A percentile compares a stretch with the other conserved stretches of the same genome.
Evolutionary conservation across 2,113 vertebrate species (phyloP).

Genomic region (Pelusios castaneus): DNA sequence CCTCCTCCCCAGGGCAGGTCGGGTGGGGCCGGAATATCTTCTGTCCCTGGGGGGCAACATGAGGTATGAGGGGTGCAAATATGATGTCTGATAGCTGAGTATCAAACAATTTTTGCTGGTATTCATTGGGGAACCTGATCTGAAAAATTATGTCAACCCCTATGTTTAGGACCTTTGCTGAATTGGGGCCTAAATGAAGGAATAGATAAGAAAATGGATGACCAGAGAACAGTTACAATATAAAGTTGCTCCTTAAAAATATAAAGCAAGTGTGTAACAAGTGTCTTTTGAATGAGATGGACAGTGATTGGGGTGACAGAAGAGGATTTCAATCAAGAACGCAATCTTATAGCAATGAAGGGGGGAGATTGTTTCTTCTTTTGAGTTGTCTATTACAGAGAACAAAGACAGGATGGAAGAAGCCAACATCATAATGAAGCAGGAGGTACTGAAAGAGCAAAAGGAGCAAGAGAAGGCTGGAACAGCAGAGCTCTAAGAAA

Average conservation of each 20-base stretch:
- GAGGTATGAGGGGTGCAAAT: too few species aligned
- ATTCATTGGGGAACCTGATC: too few species aligned
- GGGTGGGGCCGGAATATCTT: too few species aligned
- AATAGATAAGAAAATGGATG: background rate
- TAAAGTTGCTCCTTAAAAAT: background rate
- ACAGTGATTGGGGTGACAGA: background rate
- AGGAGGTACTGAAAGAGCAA: background rate
- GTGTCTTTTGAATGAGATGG: background rate
- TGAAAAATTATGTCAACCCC: too few species aligned
- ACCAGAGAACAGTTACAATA: background rate
- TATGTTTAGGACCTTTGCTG: background rate
- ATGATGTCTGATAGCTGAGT: too few species aligned
- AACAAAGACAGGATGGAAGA: rapidly evolving
- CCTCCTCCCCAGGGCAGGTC: too few species aligned
- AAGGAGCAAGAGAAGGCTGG: background rate
- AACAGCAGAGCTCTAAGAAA: background rate
- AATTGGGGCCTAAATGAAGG: background rate
- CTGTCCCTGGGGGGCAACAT: too few species aligned
- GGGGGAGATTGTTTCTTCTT: background rate
- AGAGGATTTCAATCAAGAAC: background rate
- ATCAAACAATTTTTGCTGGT: too few species aligned
- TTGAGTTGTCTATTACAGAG: background rate
- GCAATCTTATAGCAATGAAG: background rate
- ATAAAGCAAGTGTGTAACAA: background rate
- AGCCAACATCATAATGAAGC: background rate